Percentiles rank a stretch among this genome's conserved stretches.
These are phyloP conservation scores for Lampropteryx suffumata DNA, from an alignment of 2,888 invertebrate species.

Conservation along the genomic window DNA sequence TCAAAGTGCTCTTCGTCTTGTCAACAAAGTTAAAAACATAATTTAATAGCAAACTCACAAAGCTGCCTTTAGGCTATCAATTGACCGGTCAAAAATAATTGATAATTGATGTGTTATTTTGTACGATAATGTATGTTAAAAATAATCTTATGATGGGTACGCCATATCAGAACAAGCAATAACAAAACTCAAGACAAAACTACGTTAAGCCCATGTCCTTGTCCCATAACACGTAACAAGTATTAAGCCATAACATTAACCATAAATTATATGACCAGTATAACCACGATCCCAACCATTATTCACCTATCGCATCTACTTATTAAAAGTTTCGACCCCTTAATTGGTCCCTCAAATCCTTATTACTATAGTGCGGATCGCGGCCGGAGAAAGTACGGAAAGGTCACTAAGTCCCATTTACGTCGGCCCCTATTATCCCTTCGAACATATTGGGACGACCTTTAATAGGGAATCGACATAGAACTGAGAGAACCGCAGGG, in stretches of 20 bases:
- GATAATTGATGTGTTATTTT: too few relatives aligned
- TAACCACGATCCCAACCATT: constrained; percentile 18
- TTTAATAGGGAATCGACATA: constrained; percentile 59
- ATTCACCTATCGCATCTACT: constrained; percentile 37
- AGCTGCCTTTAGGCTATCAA: too few relatives aligned
- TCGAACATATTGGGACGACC: constrained; percentile 67
- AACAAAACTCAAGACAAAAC: not conserved
- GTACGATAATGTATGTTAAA: too few relatives aligned
- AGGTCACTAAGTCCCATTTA: constrained; percentile 68
- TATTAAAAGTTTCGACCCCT: constrained; percentile 73
- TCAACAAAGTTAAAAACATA: constrained; percentile 18
- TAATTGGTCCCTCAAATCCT: constrained; percentile 66
- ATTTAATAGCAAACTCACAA: too few relatives aligned
- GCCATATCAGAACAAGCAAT: too few relatives aligned
- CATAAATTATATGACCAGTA: constrained; percentile 40
- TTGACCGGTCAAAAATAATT: too few relatives aligned
- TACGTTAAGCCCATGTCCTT: not conserved
- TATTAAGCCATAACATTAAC: constrained; percentile 36
- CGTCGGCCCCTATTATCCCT: constrained; percentile 70
- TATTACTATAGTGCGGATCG: constrained; percentile 48
- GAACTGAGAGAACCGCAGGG: constrained; percentile 4
- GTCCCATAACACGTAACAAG: not conserved
- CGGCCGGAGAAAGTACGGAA: constrained; percentile 38
- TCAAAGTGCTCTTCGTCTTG: constrained; percentile 35
- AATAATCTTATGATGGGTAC: too few relatives aligned